Conservation (phyloP, 2,797 vertebrate genomes). For the Chaenodraco wilsoni region DNA sequence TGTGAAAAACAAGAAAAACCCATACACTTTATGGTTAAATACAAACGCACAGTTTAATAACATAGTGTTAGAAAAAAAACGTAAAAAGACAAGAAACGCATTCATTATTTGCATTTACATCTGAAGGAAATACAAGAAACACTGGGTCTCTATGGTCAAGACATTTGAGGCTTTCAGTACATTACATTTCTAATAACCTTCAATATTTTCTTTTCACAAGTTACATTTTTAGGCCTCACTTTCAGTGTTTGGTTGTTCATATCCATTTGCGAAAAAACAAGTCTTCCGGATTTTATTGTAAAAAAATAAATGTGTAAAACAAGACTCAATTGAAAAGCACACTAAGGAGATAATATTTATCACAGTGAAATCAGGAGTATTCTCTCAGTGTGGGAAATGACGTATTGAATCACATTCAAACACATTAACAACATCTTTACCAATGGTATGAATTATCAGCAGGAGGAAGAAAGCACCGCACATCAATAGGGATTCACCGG, state of each 20-base stretch:
- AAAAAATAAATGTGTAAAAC: conserved; percentile 23
- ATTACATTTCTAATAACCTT: background rate
- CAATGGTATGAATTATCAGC: conserved; percentile 26
- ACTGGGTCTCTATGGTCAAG: background rate
- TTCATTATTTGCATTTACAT: background rate
- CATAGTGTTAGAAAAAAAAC: conserved; percentile 28
- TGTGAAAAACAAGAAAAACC: background rate
- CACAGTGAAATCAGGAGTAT: background rate
- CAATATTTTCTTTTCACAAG: background rate
- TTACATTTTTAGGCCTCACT: background rate
- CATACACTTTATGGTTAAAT: background rate
- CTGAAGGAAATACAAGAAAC: conserved; percentile 13
- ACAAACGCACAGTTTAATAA: conserved; percentile 34
- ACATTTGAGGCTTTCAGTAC: background rate
- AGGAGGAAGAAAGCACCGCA: background rate
- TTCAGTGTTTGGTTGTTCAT: background rate
- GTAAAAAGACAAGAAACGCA: conserved; percentile 29
- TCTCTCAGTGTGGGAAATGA: background rate
- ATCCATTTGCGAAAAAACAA: background rate
- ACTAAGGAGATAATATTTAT: background rate
- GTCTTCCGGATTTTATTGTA: background rate
- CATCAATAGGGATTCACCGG: background rate
- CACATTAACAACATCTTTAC: conserved; percentile 13
- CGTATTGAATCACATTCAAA: conserved; percentile 3
- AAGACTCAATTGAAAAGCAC: conserved; percentile 10